phyloP scores from a whole-genome alignment of 2,113 vertebrate species.

The Fukomys damarensis region DNA sequence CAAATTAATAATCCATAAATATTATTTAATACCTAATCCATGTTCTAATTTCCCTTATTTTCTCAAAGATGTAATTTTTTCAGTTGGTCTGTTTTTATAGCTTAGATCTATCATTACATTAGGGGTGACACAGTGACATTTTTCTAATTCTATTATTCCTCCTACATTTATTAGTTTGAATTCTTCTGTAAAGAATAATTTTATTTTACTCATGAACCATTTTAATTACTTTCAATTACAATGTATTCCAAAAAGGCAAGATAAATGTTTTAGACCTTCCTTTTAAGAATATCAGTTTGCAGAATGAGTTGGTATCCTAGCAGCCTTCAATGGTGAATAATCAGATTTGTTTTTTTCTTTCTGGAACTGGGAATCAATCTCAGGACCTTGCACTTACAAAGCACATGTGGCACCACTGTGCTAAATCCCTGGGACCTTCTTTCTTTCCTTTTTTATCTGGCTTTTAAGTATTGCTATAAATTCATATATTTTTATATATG shows the following conservation, averaged over 20 bases:
- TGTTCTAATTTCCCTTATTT: constrained; percentile 44
- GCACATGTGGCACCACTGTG: too few relatives aligned
- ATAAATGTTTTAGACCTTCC: constrained; percentile 55
- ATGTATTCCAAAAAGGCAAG: constrained; percentile 29
- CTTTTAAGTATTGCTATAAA: constrained; percentile 38
- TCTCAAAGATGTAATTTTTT: constrained; percentile 37
- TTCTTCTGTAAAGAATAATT: constrained; percentile 56
- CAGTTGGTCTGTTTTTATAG: constrained; percentile 19
- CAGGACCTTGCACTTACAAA: too few relatives aligned
- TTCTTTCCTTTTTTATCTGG: background rate
- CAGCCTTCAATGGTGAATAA: constrained; percentile 46
- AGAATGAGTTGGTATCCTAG: constrained; percentile 69
- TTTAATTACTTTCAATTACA: constrained; percentile 53
- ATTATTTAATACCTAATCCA: background rate
- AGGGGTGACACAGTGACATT: constrained; percentile 36
- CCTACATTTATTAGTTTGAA: constrained; percentile 44
- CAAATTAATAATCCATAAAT: constrained; percentile 48
- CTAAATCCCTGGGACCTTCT: too few relatives aligned
- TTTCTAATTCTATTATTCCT: constrained; percentile 50
- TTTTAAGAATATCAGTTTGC: constrained; percentile 63
- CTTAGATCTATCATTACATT: constrained; percentile 53
- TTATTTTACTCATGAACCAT: constrained; percentile 43
- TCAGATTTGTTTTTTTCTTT: background rate
- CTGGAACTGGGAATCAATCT: too few relatives aligned
- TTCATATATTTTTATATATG: constrained; percentile 54